These are phyloP conservation scores for Neoaliturus tenellus DNA, from an alignment of 2,888 invertebrate species.

Conservation along the genomic window DNA sequence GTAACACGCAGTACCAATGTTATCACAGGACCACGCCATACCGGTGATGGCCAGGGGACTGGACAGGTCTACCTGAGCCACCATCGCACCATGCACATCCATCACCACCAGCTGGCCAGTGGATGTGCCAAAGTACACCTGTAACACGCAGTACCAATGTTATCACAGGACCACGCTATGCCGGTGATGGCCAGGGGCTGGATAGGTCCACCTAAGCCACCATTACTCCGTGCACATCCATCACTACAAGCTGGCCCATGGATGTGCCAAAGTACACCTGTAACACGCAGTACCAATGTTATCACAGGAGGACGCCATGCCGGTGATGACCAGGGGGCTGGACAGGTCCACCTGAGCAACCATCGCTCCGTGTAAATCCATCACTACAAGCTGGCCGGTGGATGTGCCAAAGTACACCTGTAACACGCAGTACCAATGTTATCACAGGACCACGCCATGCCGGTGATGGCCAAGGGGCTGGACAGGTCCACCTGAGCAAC, in stretches of 20 bases:
- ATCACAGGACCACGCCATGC: conserved; percentile 98
- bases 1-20: no score
- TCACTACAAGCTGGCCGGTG: no score
- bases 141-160: conserved; percentile 79
- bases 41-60: conserved; percentile 91
- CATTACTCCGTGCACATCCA: conserved; percentile 98
- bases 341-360: no score
- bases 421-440: no score
- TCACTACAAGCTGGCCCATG: conserved; percentile 95
- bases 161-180: conserved; percentile 98
- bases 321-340: no score
- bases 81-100: conserved; percentile 98
- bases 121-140: conserved; percentile 97
- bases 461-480: conserved; percentile 89
- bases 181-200: conserved; percentile 89
- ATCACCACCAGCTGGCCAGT: conserved; percentile 97
- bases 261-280: conserved; percentile 97
- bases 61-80: conserved; percentile 92
- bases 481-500: conserved; percentile 94
- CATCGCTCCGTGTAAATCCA: no score
- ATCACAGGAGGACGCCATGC: no score
- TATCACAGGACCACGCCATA: conserved; percentile 98
- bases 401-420: no score
- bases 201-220: conserved; percentile 94
- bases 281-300: no score